phyloP scores from a whole-genome alignment of 1,140 invertebrate species.

The Drosophila kohkoa region DNA sequence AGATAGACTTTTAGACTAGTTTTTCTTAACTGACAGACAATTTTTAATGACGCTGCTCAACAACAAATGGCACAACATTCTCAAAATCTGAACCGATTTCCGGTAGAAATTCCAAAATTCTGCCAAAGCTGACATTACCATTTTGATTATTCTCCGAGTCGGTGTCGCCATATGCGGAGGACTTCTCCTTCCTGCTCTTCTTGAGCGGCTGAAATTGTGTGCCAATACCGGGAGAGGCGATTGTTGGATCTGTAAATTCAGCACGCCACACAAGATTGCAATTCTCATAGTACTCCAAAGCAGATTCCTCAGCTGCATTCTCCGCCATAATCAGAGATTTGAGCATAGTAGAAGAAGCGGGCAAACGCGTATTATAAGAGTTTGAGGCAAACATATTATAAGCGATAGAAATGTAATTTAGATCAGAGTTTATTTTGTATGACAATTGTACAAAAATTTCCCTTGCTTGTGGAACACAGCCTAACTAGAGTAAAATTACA shows the following conservation, averaged over 20 bases:
- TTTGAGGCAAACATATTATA: not conserved
- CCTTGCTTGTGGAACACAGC: conserved; percentile 15
- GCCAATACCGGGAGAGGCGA: conserved; percentile 37
- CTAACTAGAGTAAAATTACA: conserved; percentile 16
- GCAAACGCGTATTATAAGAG: not conserved
- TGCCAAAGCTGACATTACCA: conserved; percentile 31
- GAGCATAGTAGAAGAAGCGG: not conserved
- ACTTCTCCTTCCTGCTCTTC: not conserved
- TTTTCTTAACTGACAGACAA: not conserved
- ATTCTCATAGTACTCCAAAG: conserved; percentile 49
- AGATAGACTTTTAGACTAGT: conserved; percentile 1
- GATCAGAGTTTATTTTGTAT: not conserved
- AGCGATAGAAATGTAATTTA: not conserved
- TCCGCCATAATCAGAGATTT: conserved; percentile 3
- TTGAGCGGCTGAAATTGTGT: conserved; percentile 27
- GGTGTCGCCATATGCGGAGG: not conserved
- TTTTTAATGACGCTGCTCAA: not conserved
- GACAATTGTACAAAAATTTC: not conserved
- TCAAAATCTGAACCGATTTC: conserved; percentile 43
- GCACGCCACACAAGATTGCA: conserved; percentile 44
- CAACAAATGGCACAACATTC: conserved; percentile 10
- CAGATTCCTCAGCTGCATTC: conserved; percentile 13
- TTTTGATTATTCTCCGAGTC: conserved; percentile 40
- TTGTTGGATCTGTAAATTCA: conserved; percentile 21
- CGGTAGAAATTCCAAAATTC: conserved; percentile 2